phyloP scores from a whole-genome alignment of 64 coral and sea anemone genomes.

The Hydrozoanthus tunicans region DNA sequence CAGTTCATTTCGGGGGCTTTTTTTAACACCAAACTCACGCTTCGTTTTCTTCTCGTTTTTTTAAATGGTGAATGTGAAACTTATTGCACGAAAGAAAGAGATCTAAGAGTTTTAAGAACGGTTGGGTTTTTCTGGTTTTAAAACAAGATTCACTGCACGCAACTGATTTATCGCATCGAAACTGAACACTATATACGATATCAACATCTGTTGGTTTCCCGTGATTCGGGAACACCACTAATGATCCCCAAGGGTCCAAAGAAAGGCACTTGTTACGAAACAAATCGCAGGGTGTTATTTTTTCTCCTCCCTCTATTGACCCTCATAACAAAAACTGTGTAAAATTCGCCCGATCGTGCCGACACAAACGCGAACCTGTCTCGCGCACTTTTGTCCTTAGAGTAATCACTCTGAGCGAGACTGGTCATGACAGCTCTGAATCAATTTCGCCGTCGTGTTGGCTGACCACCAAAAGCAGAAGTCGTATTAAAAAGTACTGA shows the following conservation, averaged over 20 bases:
- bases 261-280: slow-evolving; percentile 61
- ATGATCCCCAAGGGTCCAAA: slow-evolving; percentile 60
- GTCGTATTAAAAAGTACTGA: slow-evolving; percentile 71
- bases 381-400: slow-evolving; percentile 68
- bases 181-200: slow-evolving; percentile 31
- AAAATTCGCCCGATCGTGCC: slow-evolving; percentile 44
- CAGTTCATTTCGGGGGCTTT: background rate
- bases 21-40: slow-evolving; percentile 11
- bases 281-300: slow-evolving; percentile 62
- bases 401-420: slow-evolving; percentile 73
- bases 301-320: slow-evolving; percentile 55
- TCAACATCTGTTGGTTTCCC: slow-evolving; percentile 54
- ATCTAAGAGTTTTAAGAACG: background rate
- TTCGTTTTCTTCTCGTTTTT: background rate
- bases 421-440: slow-evolving; percentile 69
- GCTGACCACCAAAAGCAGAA: slow-evolving; percentile 73
- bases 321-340: slow-evolving; percentile 59
- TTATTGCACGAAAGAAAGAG: background rate
- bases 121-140: background rate
- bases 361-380: slow-evolving; percentile 51
- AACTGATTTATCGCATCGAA: slow-evolving; percentile 38
- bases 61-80: background rate
- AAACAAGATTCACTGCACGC: background rate
- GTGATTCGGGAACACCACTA: slow-evolving; percentile 39
- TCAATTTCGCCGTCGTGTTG: slow-evolving; percentile 77